Conservation (phyloP, 2,113 vertebrate genomes). For the Cathartes aura region DNA sequence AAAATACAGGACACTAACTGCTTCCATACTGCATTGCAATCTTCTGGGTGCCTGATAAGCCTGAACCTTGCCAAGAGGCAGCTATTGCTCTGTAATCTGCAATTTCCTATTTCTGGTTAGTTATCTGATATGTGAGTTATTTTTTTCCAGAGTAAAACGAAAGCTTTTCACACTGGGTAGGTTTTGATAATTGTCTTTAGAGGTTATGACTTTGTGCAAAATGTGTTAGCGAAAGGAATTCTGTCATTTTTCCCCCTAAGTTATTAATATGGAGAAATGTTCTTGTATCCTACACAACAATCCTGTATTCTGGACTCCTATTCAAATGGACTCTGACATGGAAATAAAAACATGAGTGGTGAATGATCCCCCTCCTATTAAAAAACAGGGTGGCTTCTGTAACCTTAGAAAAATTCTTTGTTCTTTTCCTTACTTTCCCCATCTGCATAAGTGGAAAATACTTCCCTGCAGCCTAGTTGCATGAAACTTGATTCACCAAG, state of each 20-base stretch:
- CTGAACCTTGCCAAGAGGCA: conserved; percentile 26
- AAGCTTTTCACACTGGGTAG: neutral
- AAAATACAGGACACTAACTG: neutral
- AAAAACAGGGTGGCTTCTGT: neutral
- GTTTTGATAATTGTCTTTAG: conserved; percentile 37
- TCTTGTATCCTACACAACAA: neutral
- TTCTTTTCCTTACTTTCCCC: neutral
- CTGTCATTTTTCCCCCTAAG: neutral
- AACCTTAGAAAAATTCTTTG: neutral
- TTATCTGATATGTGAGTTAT: conserved; percentile 6
- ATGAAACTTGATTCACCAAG: neutral
- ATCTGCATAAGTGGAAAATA: neutral
- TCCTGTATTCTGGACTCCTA: neutral
- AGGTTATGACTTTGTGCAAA: neutral
- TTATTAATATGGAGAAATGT: neutral
- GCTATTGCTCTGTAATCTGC: conserved; percentile 51
- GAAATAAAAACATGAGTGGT: neutral
- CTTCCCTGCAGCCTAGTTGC: neutral
- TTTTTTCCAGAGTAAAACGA: neutral
- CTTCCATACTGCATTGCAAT: neutral
- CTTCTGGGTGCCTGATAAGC: conserved; percentile 22
- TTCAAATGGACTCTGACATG: neutral
- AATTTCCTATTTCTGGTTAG: conserved; percentile 50
- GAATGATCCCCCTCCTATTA: neutral
- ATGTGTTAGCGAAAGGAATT: neutral